phyloP scores from a whole-genome alignment of 1,140 invertebrate species.

The Scaptomyza pallida region DNA sequence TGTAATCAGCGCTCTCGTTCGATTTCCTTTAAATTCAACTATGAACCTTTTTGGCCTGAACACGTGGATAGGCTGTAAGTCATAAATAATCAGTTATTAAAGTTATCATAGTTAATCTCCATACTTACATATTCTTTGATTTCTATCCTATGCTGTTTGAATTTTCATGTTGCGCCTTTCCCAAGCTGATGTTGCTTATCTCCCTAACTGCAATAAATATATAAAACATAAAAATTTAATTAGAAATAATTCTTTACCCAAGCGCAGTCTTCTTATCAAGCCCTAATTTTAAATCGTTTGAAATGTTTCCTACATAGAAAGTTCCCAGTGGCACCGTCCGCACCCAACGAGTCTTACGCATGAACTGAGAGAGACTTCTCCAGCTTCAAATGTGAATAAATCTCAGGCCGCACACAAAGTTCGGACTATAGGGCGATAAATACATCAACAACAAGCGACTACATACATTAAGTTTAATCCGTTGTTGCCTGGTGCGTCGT shows the following conservation, averaged over 20 bases:
- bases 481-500: slow-evolving; percentile 68
- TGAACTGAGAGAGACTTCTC: slow-evolving; percentile 58
- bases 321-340: slow-evolving; percentile 39
- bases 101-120: not conserved
- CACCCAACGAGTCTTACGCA: slow-evolving; percentile 72
- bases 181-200: slow-evolving; percentile 18
- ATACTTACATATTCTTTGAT: slow-evolving; percentile 12
- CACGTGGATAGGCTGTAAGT: slow-evolving; percentile 51
- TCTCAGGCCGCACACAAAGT: slow-evolving; percentile 48
- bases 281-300: not conserved
- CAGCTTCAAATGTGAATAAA: slow-evolving; percentile 53
- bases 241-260: slow-evolving; percentile 11
- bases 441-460: slow-evolving; percentile 4
- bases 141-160: slow-evolving; percentile 4
- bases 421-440: slow-evolving; percentile 58
- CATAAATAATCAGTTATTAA: not conserved
- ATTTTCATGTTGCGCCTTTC: slow-evolving; percentile 21
- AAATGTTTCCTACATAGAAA: not conserved
- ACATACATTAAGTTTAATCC: slow-evolving; percentile 50
- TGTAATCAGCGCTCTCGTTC: slow-evolving; percentile 68
- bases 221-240: slow-evolving; percentile 1
- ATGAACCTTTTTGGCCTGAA: slow-evolving; percentile 10
- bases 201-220: slow-evolving; percentile 14
- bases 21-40: slow-evolving; percentile 47
- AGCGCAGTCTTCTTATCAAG: slow-evolving; percentile 18